These are phyloP conservation scores for Sminthopsis crassicaudata DNA, from an alignment of 2,113 vertebrate genomes.

Conservation along the genomic window DNA sequence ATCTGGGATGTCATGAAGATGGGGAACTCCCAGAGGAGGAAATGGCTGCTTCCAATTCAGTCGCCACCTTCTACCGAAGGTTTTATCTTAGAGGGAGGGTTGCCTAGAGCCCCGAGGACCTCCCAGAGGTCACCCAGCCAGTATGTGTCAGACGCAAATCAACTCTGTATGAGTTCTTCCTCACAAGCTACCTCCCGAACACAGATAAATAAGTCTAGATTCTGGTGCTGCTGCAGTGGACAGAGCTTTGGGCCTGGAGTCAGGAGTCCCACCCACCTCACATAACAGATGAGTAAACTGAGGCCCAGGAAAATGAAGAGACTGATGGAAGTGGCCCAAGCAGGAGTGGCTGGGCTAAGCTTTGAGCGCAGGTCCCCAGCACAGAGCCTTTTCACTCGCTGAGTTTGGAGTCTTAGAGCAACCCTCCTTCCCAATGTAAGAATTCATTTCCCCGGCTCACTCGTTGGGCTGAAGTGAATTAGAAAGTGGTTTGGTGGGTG, in stretches of 20 bases:
- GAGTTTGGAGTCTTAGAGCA: neutral
- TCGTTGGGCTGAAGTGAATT: neutral
- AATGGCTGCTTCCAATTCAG: neutral
- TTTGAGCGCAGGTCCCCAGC: neutral
- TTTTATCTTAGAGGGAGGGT: neutral
- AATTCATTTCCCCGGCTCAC: neutral
- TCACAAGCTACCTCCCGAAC: neutral
- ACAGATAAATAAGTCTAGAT: neutral
- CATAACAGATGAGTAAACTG: neutral
- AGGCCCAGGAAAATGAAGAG: neutral
- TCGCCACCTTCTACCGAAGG: neutral
- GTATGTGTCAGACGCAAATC: neutral
- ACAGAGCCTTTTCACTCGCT: neutral
- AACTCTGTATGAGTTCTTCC: neutral
- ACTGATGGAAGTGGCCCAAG: neutral
- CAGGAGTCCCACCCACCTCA: neutral
- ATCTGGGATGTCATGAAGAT: too few relatives aligned
- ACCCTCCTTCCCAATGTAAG: neutral
- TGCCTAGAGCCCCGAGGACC: neutral
- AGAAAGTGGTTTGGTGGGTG: neutral
- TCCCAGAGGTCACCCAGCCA: neutral
- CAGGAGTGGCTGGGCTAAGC: neutral
- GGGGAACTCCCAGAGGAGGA: neutral
- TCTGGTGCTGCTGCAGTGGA: neutral
- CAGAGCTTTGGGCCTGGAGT: neutral